phyloP scores from a whole-genome alignment of 23 tunicate genomes.

The Corella eumyota region DNA sequence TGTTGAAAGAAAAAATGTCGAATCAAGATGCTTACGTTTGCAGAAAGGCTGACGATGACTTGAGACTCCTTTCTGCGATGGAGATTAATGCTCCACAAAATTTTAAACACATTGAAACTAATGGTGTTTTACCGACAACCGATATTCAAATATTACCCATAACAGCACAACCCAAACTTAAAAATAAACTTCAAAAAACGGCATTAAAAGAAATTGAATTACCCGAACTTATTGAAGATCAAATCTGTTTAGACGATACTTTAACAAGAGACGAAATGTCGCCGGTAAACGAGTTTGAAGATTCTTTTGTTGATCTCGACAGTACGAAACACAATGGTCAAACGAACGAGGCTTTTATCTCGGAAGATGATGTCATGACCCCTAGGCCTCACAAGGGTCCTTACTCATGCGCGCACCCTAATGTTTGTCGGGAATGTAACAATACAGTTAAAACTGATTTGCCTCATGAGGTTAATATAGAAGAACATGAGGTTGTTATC shows the following conservation, averaged over 20 bases:
- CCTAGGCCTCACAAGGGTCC: slow-evolving; percentile 48
- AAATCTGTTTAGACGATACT: slow-evolving; percentile 16
- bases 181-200: neutral
- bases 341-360: slow-evolving; percentile 37
- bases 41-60: slow-evolving; percentile 22
- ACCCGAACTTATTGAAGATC: neutral
- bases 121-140: too few relatives aligned
- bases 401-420: slow-evolving; percentile 26
- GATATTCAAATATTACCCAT: too few relatives aligned
- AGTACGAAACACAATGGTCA: slow-evolving; percentile 20
- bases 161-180: neutral
- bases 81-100: neutral
- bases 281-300: slow-evolving; percentile 9
- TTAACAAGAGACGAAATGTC: neutral
- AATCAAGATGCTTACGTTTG: slow-evolving; percentile 17
- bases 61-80: slow-evolving; percentile 12
- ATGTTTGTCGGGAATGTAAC: slow-evolving; percentile 20
- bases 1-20: slow-evolving; percentile 7
- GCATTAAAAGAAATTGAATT: neutral
- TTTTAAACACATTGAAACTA: too few relatives aligned
- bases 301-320: slow-evolving; percentile 8
- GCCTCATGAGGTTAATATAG: neutral
- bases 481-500: slow-evolving; percentile 40
- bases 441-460: neutral
- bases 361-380: slow-evolving; percentile 33